Percentiles rank a stretch among this genome's conserved stretches.
Evolutionary conservation across 2,888 invertebrate genomes (phyloP).

Genomic region (Drosophila testacea): DNA sequence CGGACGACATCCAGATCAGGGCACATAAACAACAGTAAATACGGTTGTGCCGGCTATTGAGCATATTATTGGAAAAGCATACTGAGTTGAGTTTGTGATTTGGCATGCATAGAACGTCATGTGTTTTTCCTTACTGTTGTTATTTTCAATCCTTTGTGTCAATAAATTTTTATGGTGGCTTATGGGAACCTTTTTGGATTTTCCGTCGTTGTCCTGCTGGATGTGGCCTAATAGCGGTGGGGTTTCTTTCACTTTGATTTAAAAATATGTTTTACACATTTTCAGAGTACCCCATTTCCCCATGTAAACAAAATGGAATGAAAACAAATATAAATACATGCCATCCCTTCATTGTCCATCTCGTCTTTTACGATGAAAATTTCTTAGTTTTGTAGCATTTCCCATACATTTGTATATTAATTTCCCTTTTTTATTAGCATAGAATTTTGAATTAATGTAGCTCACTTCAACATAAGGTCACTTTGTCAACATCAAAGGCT

Average conservation of each 20-base stretch:
- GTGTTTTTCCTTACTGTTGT: slow-evolving; percentile 45
- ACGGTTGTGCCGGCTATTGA: slow-evolving; percentile 60
- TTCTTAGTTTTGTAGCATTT: background rate
- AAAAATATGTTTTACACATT: slow-evolving; percentile 73
- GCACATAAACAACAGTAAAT: slow-evolving; percentile 78
- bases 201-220: slow-evolving; percentile 29
- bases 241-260: slow-evolving; percentile 70
- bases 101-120: slow-evolving; percentile 65
- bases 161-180: slow-evolving; percentile 79
- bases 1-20: slow-evolving; percentile 44
- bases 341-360: slow-evolving; percentile 26
- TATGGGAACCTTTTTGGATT: slow-evolving; percentile 77
- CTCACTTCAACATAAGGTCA: background rate
- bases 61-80: slow-evolving; percentile 57
- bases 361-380: slow-evolving; percentile 17
- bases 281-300: slow-evolving; percentile 25
- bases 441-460: background rate
- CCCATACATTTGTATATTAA: background rate
- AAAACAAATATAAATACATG: slow-evolving; percentile 27
- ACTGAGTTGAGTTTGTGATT: slow-evolving; percentile 48
- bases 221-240: slow-evolving; percentile 73
- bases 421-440: background rate
- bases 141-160: slow-evolving; percentile 77
- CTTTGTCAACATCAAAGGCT: background rate
- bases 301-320: slow-evolving; percentile 26